These are phyloP conservation scores for Falco cherrug DNA, from an alignment of 2,797 vertebrate species.

Conservation along the genomic window DNA sequence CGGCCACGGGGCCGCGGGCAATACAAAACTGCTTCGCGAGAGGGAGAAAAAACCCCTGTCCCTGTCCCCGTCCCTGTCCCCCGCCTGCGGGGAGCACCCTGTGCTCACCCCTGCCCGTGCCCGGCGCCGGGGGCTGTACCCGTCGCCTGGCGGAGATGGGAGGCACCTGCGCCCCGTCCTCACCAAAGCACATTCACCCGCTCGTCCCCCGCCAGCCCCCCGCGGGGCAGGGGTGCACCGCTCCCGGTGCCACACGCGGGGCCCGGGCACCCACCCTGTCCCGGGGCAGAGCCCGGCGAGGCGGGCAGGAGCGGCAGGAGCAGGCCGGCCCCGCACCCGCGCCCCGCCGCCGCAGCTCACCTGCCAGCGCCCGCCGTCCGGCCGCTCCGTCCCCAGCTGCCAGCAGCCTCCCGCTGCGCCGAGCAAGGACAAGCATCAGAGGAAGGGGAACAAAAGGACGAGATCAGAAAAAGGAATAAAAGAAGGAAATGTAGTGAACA, in stretches of 20 bases:
- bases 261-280: background rate
- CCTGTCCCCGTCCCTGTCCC: too few relatives aligned
- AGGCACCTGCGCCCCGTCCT: too few relatives aligned
- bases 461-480: slow-evolving; percentile 38
- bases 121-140: too few relatives aligned
- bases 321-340: background rate
- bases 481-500: slow-evolving; percentile 17
- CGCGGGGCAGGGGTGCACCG: background rate
- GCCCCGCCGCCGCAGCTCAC: background rate
- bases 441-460: slow-evolving; percentile 48
- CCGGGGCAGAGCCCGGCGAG: background rate
- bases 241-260: background rate
- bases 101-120: too few relatives aligned
- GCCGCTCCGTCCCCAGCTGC: background rate
- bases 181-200: too few relatives aligned
- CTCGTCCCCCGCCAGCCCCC: too few relatives aligned
- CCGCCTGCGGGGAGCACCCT: too few relatives aligned
- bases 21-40: too few relatives aligned
- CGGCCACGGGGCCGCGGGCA: too few relatives aligned
- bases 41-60: too few relatives aligned
- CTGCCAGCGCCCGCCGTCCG: background rate
- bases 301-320: background rate
- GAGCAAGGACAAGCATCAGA: background rate
- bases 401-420: background rate
- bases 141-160: too few relatives aligned